Evolutionary conservation across 92 coral and sea anemone genomes (phyloP), one percentile per base, ranked within the genome.

Genomic region (Isaurus tuberculatus): DNA sequence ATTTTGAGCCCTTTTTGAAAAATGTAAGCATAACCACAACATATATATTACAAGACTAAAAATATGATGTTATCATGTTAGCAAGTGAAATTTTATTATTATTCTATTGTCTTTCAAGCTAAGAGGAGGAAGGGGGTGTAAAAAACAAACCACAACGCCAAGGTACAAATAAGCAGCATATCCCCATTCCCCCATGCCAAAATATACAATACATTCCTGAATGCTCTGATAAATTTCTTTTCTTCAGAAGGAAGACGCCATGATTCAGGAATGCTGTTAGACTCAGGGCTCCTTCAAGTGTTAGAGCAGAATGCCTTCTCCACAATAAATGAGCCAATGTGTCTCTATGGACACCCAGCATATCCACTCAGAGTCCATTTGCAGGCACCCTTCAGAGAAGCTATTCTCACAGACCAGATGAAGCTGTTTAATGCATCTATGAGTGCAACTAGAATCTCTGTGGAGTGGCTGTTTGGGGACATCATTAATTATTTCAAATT

Each of bases 391-490:
- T 66, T 66, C 44, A 16, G 43, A 29, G 36, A 31, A 8, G 43
- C 43, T 11, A 9, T 19, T 16, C 44, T 67, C 22, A 67, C 72
- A 4, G 11, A 15, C 11, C 11, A 67, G 27, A 33, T 67, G 72
- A 15, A 67, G 37, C 8, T 30, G 37, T 67, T 67, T 23, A 67
- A 67, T 34, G 40, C 48, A 13, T 67, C 48, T 20, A 67, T 67
- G 48, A 67, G 72, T 33, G 25, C 72, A 8, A 30, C 37, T 13
- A 4, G 72, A 4, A 32, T 67, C 7, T 67, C 72, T 4, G 72
- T 67, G 17, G 72, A 67, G 10, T 67, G 46, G 48, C 72, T 31
- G n/a, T 67, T 67, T 15, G 72, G 72, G 1, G 72, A 67, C 72
- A 29, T 67, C 4, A 31, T 66, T 0, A 66, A 66, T 16, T 66